Evolutionary conservation across 2,888 invertebrate genomes (phyloP), one percentile per base, ranked within the genome.

Genomic region (Blera fallax): DNA sequence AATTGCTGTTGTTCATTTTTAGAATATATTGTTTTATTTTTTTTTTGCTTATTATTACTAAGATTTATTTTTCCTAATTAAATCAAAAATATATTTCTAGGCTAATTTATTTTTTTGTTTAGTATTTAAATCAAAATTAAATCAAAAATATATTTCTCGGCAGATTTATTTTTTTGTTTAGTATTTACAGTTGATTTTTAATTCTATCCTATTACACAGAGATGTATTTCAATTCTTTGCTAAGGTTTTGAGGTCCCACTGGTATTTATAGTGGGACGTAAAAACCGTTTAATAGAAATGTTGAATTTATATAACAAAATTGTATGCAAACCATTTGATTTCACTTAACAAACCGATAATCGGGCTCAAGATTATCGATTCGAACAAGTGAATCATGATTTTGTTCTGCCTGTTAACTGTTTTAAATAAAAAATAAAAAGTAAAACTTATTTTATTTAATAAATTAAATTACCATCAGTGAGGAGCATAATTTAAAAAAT

Each of bases 311-410:
- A 14, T 43, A 32, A 56, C 34, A 74, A 52, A 32, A 48, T 18
- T 62, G 14, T 54, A 72, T 43, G 60, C 18, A 21, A 60, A 52
- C 11, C 14, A 37, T 29, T 40, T 54, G 70, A 73, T 74, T 70
- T 62, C 65, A 81, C 64, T 73, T 77, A 87, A 87, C 82, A 89
- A 89, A 88, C 89, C 90, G 91, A 91, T 90, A 90, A 92, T 90
- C 89, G 91, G 91, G 91, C 91, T 91, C 91, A 87, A 79, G 89
- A 91, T 90, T 90, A 91, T 90, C 91, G 90, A 87, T 88, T 89
- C 89, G 88, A 87, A 27, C 16, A 32, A 65, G 64, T 65, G 65
- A 87, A 84, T 81, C 54, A 69, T 72, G 29, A 52, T 24, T 24
- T 24, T 24, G 24, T 2, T 24, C 4, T 48, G 74, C 16, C 18